Base-by-base conservation (phyloP, 2,113 vertebrate species). In the Prolemur simus region DNA sequence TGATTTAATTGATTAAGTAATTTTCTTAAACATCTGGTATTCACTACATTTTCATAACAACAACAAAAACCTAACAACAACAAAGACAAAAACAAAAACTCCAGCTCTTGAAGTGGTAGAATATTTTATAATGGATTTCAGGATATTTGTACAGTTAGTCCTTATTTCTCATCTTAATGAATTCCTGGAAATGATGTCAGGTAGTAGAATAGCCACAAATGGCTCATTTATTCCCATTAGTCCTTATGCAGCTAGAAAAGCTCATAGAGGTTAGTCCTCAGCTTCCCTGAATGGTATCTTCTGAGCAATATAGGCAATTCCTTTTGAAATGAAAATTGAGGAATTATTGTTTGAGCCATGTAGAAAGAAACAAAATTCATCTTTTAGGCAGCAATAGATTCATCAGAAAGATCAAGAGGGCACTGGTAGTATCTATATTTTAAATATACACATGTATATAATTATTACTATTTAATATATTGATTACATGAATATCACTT, bases 151-250 rank as follows among this genome's bases (percentile, higher is more conserved):
- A 52, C 13, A 85, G n/a, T 94, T 71, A 60, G 39, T 77, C 82
- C 45, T 95, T 81, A 76, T 74, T 97, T 93, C 92, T 76, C 21
- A 37, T 77, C 32, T 86, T 83, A 69, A 81, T 64, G 39, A 60
- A 94, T 87, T 94, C 5, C 42, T 95, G 74, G 71, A 68, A 88
- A 39, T 95, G 37, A 64, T 69, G 23, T 52, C 2, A 21, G 52
- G 76, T 92, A 76, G 39, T 74, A 66, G 54, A 71, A 63, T 0
- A 47, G 68, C 13, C 15, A 42, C 49, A 77, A 27, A 49, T 80
- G 42, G 6, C 27, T 93, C 14, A 58, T 20, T 87, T 80, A 81
- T 64, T 77, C 34, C 63, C 9, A 13, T 9, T 47, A 71, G 34
- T 69, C 8, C 12, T 73, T 86, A 34, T 8, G 13, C 3, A 86